Conservation (phyloP, 2,113 vertebrate species). For the Corythornis madagascariensis region DNA sequence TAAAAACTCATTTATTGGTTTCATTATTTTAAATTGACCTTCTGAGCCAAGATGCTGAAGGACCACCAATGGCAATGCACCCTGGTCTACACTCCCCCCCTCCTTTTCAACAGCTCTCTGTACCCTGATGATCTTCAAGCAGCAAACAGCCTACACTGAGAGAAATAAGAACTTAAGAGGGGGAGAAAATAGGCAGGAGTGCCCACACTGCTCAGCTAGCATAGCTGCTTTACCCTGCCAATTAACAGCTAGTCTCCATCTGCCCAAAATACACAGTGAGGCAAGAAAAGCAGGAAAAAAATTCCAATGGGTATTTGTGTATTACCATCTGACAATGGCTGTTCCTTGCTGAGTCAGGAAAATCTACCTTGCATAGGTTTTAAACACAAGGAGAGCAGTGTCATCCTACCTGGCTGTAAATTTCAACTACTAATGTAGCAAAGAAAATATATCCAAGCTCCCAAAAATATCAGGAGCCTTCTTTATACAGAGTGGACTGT, state of each 20-base stretch:
- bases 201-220: background rate
- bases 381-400: background rate
- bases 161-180: background rate
- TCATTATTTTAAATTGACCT: background rate
- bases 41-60: background rate
- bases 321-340: background rate
- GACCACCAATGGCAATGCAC: fast-evolving
- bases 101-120: background rate
- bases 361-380: background rate
- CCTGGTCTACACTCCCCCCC: background rate
- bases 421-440: background rate
- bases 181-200: background rate
- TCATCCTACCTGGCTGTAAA: background rate
- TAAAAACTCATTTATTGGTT: background rate
- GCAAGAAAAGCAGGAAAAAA: background rate
- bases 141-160: background rate
- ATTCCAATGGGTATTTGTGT: background rate
- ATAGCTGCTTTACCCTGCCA: background rate
- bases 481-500: background rate
- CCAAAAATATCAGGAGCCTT: background rate
- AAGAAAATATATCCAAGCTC: background rate
- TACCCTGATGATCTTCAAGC: background rate
- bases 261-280: background rate
- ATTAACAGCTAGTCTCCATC: background rate
- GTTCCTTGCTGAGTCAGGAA: background rate